Evolutionary conservation across 2,888 invertebrate genomes (phyloP), one percentile per base, ranked within the genome.

Genomic region (Sialis lutaria): DNA sequence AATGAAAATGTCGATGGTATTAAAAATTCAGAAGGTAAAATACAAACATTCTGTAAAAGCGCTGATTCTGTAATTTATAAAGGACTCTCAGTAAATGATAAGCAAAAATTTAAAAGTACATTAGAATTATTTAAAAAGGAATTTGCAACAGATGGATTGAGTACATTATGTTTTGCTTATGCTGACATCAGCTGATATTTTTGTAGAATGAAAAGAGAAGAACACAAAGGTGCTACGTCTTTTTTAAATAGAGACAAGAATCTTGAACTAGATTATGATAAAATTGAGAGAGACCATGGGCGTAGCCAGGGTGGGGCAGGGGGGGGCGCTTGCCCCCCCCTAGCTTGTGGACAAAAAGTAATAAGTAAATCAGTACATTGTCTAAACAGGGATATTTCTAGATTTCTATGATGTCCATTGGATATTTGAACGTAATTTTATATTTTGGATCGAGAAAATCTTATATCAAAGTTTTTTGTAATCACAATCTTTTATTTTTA

Each of bases 1-100:
- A 43, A 97, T 97, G 62, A 73, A 98, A 50, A 98, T 98, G 98
- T 95, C 96, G 6, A 90, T 97, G 30, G 80, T 98, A 55, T 93
- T n/a, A 72, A 79, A 53, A 81, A 82, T 47, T 86, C 91, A 0
- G 67, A 77, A 6, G 89, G 90, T 53, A 69, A 75, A 53, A 81
- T 86, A 47, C 83, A 82, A 63, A 59, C 86, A 50, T 79, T 73
- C 60, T 84, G 84, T 62, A 86, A 86, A 64, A 85, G 84, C 33
- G 84, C 84, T 2, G 95, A 95, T 67, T 86, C 90, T 6, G 88
- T 91, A 46, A 83, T 96, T 54, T 92, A 86, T 66, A 82, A 84
- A 60, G 76, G 85, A 30, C 67, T 88, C 51, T 68, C 72, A 12
- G 63, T 68, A 41, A 57, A 65, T 10, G 69, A 70, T 22, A 67